Evolutionary conservation across 2,797 vertebrate genomes (phyloP), one percentile per base, ranked within the genome.

Genomic region (Anas acuta): DNA sequence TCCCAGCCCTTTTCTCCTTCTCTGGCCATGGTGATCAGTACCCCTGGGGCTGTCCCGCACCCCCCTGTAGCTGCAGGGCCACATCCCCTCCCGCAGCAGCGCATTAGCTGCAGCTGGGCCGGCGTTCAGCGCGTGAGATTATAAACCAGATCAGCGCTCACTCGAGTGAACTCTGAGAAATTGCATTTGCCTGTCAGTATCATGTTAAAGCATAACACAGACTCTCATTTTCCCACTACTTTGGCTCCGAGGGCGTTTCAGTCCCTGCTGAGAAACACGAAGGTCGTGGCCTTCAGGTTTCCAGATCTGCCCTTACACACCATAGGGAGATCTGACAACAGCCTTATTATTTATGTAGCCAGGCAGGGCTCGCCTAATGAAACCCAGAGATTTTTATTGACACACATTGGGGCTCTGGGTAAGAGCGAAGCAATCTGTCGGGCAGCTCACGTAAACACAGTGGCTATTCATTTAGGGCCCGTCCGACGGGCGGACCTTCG

Each of bases 161-260:
- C 73, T 1, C 56, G 78, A 25, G 93, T 76, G 75, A 66, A 62
- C 89, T 2, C 93, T 89, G 96, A 87, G 96, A 85, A 97, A 95
- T 98, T 96, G 97, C 98, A 98, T 98, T 97, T 97, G 96, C 97
- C 97, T 98, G 98, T 98, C 98, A 98, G 98, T 91, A 91, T 98
- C 98, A 93, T 43, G 90, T 81, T 96, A 97, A 98, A 98, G 97
- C 98, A 97, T 92, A 98, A 98, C 98, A 98, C 98, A 98, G 98
- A 97, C 98, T 97, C 95, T 97, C 96, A 97, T 95, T 98, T 98
- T 98, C 98, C 98, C 98, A 98, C 94, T 93, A 73, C 96, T 90
- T 43, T 54, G 96, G 95, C 81, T 96, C 97, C 18, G 78, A 95
- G 97, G 98, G 97, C 86, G 97, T 97, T 98, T 98, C 57, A 93